Evolutionary conservation across 2,113 vertebrate species (phyloP).

Genomic region (Chloropsis cyanopogon): DNA sequence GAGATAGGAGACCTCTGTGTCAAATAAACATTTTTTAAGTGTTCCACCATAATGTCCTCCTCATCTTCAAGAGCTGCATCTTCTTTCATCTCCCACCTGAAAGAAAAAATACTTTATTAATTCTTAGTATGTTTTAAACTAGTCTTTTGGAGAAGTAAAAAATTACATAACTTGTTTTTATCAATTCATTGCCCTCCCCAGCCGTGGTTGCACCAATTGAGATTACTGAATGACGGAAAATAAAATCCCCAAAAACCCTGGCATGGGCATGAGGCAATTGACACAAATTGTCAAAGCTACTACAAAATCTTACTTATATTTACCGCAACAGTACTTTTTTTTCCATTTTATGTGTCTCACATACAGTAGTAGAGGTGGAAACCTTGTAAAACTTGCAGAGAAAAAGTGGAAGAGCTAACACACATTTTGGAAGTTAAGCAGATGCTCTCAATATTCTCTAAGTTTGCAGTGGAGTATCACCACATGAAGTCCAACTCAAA

Average conservation of each 20-base stretch:
- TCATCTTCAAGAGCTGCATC: slow-evolving; percentile 81
- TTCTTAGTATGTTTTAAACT: not conserved
- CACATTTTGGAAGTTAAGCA: not conserved
- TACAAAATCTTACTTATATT: not conserved
- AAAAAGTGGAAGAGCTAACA: not conserved
- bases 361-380: not conserved
- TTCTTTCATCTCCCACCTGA: slow-evolving; percentile 94
- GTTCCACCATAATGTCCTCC: slow-evolving; percentile 82
- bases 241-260: not conserved
- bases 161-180: not conserved
- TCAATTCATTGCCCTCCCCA: not conserved
- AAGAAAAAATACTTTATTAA: slow-evolving; percentile 51
- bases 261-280: not conserved
- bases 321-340: not conserved
- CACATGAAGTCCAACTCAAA: not conserved
- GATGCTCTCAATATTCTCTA: not conserved
- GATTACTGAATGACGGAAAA: not conserved
- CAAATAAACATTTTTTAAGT: slow-evolving; percentile 80
- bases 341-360: not conserved
- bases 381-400: not conserved
- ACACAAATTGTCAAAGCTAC: not conserved
- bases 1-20: slow-evolving; percentile 43
- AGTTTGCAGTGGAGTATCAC: not conserved
- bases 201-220: rapidly evolving
- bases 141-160: slow-evolving; percentile 8